Evolutionary conservation across 2,797 vertebrate genomes (phyloP), one percentile per base, ranked within the genome.

Genomic region (Myoxocephalus aenaeus): DNA sequence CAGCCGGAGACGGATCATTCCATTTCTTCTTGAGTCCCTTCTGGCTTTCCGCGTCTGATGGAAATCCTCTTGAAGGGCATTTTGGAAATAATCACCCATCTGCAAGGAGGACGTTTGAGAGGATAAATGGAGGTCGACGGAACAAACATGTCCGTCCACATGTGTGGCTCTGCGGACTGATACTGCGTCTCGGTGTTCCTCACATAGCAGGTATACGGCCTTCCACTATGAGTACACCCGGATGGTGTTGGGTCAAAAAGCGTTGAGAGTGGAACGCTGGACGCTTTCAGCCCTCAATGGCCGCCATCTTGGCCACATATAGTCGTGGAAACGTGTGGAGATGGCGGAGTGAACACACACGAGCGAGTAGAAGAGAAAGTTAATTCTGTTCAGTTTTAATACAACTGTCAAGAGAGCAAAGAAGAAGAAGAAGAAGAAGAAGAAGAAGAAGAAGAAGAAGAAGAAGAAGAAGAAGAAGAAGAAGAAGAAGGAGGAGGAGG

Each of bases 61-160:
- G 66, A 64, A 22, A 64, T 65, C 74, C 71, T 69, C 86, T 79
- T 77, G 65, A 81, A 65, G 70, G 73, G 73, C 83, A 80, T 73
- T 86, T 79, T 68, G 66, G 73, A 79, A 75, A 72, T 79, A 83
- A 83, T 85, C 80, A 71, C 44, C 71, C 72, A 48, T 80, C 79
- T 85, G 81, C 74, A 78, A 79, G 53, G 67, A 68, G n/a, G 76
- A 80, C n/a, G 20, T 73, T 70, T 15, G 61, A 85, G 68, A 81
- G 50, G 53, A 86, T 68, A 62, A 77, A 83, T 72, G 63, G 22
- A 62, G 48, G 22, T 54, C 2, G 9, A 20, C 22, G 29, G 32
- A 22, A 74, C 69, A 73, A 79, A 76, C 40, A 54, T 14, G 5
- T 46, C 38, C 48, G 10, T 58, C 46, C 64, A 70, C 15, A 20